These are phyloP conservation scores for Aplocera efformata DNA, from an alignment of 2,888 invertebrate genomes.

Conservation along the genomic window DNA sequence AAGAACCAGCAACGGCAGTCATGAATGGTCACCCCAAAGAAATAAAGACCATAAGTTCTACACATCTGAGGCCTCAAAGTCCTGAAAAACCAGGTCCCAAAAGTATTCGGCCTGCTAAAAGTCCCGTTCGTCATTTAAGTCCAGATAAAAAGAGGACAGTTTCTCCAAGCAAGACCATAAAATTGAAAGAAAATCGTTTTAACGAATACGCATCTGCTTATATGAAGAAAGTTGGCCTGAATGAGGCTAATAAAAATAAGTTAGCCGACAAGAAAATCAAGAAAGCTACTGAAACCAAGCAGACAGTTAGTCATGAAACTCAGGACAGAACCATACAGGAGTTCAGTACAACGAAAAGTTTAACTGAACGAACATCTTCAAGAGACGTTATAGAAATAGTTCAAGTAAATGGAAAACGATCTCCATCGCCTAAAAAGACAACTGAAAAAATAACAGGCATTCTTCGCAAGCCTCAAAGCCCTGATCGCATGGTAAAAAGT, in stretches of 20 bases:
- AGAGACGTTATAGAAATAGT: slow-evolving; percentile 54
- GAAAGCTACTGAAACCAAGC: slow-evolving; percentile 37
- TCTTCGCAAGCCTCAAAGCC: slow-evolving; percentile 36
- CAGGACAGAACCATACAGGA: slow-evolving; percentile 43
- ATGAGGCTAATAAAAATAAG: slow-evolving; percentile 55
- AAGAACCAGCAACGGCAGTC: slow-evolving; percentile 32
- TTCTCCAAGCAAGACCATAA: slow-evolving; percentile 59
- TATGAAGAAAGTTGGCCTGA: slow-evolving; percentile 71
- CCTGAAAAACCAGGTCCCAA: slow-evolving; percentile 52
- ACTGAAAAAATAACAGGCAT: slow-evolving; percentile 48
- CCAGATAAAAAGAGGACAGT: slow-evolving; percentile 65
- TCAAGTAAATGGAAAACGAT: slow-evolving; percentile 54
- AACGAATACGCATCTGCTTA: slow-evolving; percentile 74
- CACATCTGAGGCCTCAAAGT: slow-evolving; percentile 45
- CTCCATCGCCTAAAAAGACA: slow-evolving; percentile 58
- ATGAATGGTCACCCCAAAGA: slow-evolving; percentile 54
- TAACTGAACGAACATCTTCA: slow-evolving; percentile 53
- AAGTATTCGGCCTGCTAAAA: slow-evolving; percentile 38
- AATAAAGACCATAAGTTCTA: slow-evolving; percentile 33
- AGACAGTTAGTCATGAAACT: slow-evolving; percentile 36
- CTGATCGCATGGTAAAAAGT: slow-evolving; percentile 29
- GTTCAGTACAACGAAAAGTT: slow-evolving; percentile 39
- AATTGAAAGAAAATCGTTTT: slow-evolving; percentile 63
- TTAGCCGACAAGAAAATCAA: slow-evolving; percentile 45
- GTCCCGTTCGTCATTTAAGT: slow-evolving; percentile 55